Evolutionary conservation across 2,113 vertebrate genomes (phyloP).

Genomic region (Ptyas mucosa): DNA sequence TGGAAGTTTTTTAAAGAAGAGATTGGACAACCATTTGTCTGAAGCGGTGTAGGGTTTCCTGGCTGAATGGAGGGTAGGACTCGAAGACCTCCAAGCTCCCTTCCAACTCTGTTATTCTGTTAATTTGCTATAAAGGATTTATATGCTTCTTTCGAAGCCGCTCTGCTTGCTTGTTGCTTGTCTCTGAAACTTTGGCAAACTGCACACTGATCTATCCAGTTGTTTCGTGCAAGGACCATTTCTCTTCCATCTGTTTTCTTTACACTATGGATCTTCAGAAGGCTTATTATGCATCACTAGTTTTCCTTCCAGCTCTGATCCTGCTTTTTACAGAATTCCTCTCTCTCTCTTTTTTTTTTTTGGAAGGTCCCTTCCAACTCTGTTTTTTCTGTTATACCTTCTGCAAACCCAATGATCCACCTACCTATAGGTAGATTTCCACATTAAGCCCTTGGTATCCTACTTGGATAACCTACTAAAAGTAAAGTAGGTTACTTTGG

Average conservation of each 20-base stretch:
- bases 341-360: too few species aligned
- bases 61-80: too few species aligned
- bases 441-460: not conserved
- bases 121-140: not conserved
- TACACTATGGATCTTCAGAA: conserved; percentile 4
- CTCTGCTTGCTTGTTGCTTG: not conserved
- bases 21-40: too few species aligned
- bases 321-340: not conserved
- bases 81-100: too few species aligned
- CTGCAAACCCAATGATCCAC: not conserved
- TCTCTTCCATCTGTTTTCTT: conserved; percentile 24
- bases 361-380: not conserved
- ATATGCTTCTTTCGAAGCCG: conserved; percentile 14
- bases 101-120: too few species aligned
- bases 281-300: not conserved
- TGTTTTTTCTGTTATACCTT: not conserved
- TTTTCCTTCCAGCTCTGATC: not conserved
- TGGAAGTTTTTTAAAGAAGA: too few species aligned
- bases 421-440: not conserved
- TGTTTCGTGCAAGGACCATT: not conserved
- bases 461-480: too few species aligned
- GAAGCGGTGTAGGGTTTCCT: too few species aligned
- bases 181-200: conserved; percentile 21
- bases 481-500: too few species aligned
- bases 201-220: not conserved